A percentile compares a stretch with the other conserved stretches of the same genome.
phyloP scores from a whole-genome alignment of 1,140 invertebrate genomes.

The Cataglyphis hispanica region DNA sequence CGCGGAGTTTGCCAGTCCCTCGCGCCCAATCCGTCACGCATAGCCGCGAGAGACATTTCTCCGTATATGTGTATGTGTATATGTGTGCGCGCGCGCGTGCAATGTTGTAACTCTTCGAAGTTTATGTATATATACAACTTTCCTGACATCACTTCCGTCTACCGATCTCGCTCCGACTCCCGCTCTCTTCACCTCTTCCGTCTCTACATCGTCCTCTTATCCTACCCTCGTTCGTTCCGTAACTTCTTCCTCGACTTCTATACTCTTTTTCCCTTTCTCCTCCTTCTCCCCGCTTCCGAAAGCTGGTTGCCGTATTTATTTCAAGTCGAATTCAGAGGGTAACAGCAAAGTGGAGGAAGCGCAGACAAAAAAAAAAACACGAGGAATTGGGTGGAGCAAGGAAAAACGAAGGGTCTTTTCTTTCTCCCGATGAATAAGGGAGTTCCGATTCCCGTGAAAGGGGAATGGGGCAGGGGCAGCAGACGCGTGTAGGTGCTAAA shows the following conservation, averaged over 20 bases:
- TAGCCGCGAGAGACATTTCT: slow-evolving; percentile 68
- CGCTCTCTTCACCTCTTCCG: neutral
- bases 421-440: slow-evolving; percentile 69
- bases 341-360: slow-evolving; percentile 36
- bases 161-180: slow-evolving; percentile 25
- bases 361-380: slow-evolving; percentile 66
- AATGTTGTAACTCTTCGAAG: slow-evolving; percentile 55
- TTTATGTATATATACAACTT: slow-evolving; percentile 58
- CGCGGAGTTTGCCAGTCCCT: slow-evolving; percentile 75
- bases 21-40: slow-evolving; percentile 78
- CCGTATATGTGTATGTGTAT: slow-evolving; percentile 9
- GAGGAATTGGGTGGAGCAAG: neutral
- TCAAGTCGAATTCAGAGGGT: slow-evolving; percentile 52
- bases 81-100: neutral
- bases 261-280: neutral
- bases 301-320: slow-evolving; percentile 67
- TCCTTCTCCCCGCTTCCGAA: neutral
- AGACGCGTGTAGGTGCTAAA: slow-evolving; percentile 63
- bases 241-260: slow-evolving; percentile 34
- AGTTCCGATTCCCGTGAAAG: slow-evolving; percentile 34
- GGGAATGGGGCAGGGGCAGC: no score
- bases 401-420: slow-evolving; percentile 55
- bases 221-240: neutral
- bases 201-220: neutral
- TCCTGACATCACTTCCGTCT: slow-evolving; percentile 33